Base-by-base conservation (phyloP, 2,888 invertebrate species). In the Xanthostigma xanthostigma region DNA sequence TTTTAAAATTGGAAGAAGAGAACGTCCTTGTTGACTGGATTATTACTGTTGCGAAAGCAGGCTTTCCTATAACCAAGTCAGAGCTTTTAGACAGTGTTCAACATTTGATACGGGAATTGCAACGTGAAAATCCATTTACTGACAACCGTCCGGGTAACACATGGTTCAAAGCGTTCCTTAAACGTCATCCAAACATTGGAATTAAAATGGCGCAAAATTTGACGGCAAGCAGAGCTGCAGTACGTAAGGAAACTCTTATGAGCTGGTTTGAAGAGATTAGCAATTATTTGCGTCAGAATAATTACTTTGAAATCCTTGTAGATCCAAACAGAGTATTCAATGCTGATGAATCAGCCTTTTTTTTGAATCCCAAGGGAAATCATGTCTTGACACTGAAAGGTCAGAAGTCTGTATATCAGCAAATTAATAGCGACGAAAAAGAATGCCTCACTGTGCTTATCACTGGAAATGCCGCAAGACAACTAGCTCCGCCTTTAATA, bases 181-280 rank as follows among this genome's bases (percentile, higher is more conserved):
- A 41, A 6, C 41, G 8, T n/a, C 41, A 41, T 4, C 41, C 41
- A 6, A 9, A 41, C 14, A 3, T 9, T 12, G 8, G 3, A 13
- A 14, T 9, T 6, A n/a, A 9, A 6, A 3, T 6, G 4, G 5
- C 41, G 8, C 10, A 41, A 41, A 41, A 41, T 41, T 41, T 41
- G 41, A 41, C 41, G 4, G 12, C 41, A 2, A 8, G 14, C 46
- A 8, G 13, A 57, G 8, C 56, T 55, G 41, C 14, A 9, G 17
- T 13, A 36, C 45, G 40, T 11, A 33, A 27, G 14, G 37, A 35
- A 3, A 44, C 42, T 13, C 34, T 37, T 37, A 50, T 50, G 42
- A 43, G 50, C 27, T 43, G 34, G 43, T 43, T 43, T 43, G 6
- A 43, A 43, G 43, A 43, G 33, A 33, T 43, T 17, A 43, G 34